Evolutionary conservation across 2,888 invertebrate genomes (phyloP), one percentile per base, ranked within the genome.

Genomic region (Callyntrura sp.): DNA sequence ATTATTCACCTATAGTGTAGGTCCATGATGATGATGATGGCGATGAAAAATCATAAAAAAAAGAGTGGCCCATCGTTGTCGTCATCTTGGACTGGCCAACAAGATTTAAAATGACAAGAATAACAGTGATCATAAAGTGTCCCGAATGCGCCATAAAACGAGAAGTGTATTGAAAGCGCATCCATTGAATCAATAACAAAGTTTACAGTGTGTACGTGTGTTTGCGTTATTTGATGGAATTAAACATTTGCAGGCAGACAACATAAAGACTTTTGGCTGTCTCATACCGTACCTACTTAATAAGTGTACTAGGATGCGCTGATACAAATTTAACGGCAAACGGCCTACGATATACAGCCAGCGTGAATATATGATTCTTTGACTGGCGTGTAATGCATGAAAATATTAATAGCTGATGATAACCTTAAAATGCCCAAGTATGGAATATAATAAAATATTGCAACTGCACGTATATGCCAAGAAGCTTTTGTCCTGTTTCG

Each of bases 401-500:
- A 65, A 65, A 65, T 65, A 65, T 62, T 28, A 65, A 65, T 65
- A 28, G 65, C 28, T 28, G 12, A 28, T 28, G 12, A 28, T 28
- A 65, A 65, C 65, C 65, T 65, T 65, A 65, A 65, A 65, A 65
- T 65, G 65, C 14, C 65, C 28, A 65, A 23, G 28, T 65, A 28
- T 1, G 65, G 65, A 65, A 65, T 28, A 65, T 65, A 65, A 28
- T 28, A 65, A 65, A 48, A 73, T n/a, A 11, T 17, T 17, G 45
- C 35, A 17, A 9, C 20, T 68, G 35, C 70, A 70, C 70, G 70
- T 12, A 70, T 70, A 35, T 35, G 35, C 14, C 35, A 73, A 48
- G 48, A 6, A 45, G 45, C 1, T 20, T 73, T 73, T 45, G 73
- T 73, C 17, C 48, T 73, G 45, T 45, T 17, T 8, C 4, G 70